Evolutionary conservation across 1,140 invertebrate genomes (phyloP).

Genomic region (Philopotamus ludificatus): DNA sequence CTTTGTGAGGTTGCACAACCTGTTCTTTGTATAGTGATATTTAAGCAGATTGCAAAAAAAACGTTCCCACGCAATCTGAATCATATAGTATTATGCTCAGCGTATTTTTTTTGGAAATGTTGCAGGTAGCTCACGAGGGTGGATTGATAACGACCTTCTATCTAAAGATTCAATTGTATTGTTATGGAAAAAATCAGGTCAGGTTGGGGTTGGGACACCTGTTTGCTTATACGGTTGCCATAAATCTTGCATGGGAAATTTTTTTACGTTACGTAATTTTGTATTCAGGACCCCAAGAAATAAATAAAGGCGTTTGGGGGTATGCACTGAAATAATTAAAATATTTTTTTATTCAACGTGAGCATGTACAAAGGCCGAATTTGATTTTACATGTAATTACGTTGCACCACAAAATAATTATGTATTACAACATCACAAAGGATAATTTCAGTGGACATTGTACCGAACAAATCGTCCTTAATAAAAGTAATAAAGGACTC

Average conservation of each 20-base stretch:
- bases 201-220: conserved; percentile 24
- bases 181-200: conserved; percentile 23
- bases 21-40: conserved; percentile 16
- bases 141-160: conserved; percentile 15
- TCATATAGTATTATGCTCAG: neutral
- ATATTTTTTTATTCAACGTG: too few relatives aligned
- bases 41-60: conserved; percentile 5
- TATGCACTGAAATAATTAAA: too few relatives aligned
- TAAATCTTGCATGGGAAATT: conserved; percentile 12
- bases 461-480: conserved; percentile 5
- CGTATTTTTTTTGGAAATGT: neutral
- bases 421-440: neutral
- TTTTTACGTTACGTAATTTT: neutral
- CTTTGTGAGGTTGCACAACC: conserved; percentile 16
- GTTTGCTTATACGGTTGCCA: conserved; percentile 17
- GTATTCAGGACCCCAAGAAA: too few relatives aligned
- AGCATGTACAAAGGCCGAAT: neutral
- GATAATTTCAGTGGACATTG: neutral
- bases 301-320: too few relatives aligned
- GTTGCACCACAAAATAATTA: neutral
- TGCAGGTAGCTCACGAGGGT: neutral
- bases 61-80: conserved; percentile 21
- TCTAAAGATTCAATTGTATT: conserved; percentile 5
- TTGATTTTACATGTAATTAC: neutral
- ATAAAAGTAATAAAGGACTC: conserved; percentile 3